Base-by-base conservation (phyloP, 2,797 vertebrate species). In the Ptychadena robeensis region DNA sequence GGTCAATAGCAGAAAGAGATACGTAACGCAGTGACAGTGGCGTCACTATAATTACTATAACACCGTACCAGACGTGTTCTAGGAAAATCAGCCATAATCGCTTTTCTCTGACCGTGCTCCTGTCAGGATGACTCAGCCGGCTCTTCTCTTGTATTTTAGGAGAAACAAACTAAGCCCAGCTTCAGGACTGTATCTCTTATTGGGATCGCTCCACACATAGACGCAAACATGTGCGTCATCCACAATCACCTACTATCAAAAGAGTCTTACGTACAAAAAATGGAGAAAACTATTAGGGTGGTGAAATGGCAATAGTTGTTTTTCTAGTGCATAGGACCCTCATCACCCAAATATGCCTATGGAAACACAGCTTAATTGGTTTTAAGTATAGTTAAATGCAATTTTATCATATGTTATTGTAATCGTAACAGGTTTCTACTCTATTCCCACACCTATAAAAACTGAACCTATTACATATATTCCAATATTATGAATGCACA, bases 31-130 rank as follows among this genome's bases (percentile, higher is more conserved):
- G 64, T 27, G 61, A 5, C 25, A 40, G 40, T 53, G 38, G 57
- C 14, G 64, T 68, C 71, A 67, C 10, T 32, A 22, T 15, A 57
- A 59, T 73, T 57, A 73, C n/a, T 27, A 57, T 73, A 75, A 32
- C 48, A 25, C 32, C 2, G 34, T 61, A 63, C 27, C n/a, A 37
- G 57, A 27, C 8, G 32, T 31, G 2, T 59, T 15, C 11, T 37
- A 35, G 34, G 61, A 38, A 64, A 76, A 38, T 40, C 63, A 31
- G 14, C 53, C n/a, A 35, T 61, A 61, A 61, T 40, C 25, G 37
- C 28, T 32, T 30, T 18, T 18, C 18, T 27, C 57, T 30, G 53
- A 61, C 57, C 57, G 12, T 32, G 71, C 48, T 34, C 44, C 44
- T 34, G 18, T 32, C 44, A 31, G 71, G 71, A 57, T 73, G 71